Conservation (phyloP, 2,113 vertebrate species). For the Larimichthys crocea region DNA sequence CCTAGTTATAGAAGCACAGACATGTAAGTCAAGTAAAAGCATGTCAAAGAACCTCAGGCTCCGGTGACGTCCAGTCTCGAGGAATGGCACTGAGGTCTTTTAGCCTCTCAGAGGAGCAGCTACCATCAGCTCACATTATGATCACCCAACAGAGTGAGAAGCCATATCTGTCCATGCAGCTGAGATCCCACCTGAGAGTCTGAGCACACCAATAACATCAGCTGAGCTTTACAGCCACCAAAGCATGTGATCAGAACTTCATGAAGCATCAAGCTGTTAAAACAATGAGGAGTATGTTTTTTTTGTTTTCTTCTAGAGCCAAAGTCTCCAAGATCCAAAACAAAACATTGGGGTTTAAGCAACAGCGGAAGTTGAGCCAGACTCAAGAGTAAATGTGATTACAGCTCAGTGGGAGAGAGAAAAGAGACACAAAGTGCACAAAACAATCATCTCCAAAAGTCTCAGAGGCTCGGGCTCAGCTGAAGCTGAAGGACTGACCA, state of each 20-base stretch:
- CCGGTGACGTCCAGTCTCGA: neutral
- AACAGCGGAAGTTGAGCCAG: neutral
- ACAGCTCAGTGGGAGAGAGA: slow-evolving; percentile 5
- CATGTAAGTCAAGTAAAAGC: slow-evolving; percentile 8
- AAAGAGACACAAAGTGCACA: neutral
- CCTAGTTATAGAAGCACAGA: neutral
- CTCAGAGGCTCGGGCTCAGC: slow-evolving; percentile 2
- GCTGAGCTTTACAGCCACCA: neutral
- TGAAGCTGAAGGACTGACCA: neutral
- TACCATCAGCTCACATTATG: neutral
- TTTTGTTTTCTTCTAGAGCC: neutral
- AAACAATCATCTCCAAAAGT: neutral
- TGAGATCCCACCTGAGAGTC: slow-evolving; percentile 14
- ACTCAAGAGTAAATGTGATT: slow-evolving; percentile 25
- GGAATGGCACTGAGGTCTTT: neutral
- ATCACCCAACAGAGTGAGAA: too few species aligned
- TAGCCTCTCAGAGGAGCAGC: slow-evolving; percentile 12
- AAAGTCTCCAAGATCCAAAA: neutral
- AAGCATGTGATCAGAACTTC: neutral
- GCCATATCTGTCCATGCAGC: neutral
- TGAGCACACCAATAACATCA: neutral
- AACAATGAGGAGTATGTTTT: neutral
- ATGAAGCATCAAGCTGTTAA: neutral
- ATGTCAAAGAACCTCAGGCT: slow-evolving; percentile 1
- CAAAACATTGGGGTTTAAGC: neutral